These are phyloP conservation scores for Drosophila maculinotata DNA, from an alignment of 2,888 invertebrate species.

Conservation along the genomic window DNA sequence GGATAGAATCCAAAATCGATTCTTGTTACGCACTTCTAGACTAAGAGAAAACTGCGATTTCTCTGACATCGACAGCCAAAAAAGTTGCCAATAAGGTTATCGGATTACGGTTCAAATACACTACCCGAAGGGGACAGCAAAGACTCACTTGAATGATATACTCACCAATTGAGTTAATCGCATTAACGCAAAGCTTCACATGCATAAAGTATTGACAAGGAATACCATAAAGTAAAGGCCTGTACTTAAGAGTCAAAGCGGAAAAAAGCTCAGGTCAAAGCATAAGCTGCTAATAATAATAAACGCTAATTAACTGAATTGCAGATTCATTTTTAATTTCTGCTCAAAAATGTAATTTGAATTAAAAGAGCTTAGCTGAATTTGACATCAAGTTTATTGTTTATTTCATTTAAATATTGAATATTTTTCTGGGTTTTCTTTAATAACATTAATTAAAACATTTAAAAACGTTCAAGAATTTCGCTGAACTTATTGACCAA, in stretches of 20 bases:
- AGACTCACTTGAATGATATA: slow-evolving; percentile 4
- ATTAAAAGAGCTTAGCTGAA: slow-evolving; percentile 15
- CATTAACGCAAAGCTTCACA: slow-evolving; percentile 54
- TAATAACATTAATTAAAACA: slow-evolving; percentile 73
- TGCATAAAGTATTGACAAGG: slow-evolving; percentile 7
- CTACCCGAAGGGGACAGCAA: not conserved
- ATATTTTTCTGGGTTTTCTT: slow-evolving; percentile 47
- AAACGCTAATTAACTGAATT: not conserved
- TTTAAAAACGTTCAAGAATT: slow-evolving; percentile 65
- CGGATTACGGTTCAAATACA: slow-evolving; percentile 51
- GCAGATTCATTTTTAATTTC: not conserved
- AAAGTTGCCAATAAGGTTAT: slow-evolving; percentile 55
- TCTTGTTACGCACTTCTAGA: too few species aligned
- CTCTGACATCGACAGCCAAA: slow-evolving; percentile 43
- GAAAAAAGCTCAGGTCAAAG: not conserved
- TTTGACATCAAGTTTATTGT: slow-evolving; percentile 71
- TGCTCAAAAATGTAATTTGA: slow-evolving; percentile 1
- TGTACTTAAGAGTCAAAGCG: not conserved
- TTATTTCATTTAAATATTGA: slow-evolving; percentile 64
- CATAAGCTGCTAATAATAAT: slow-evolving; percentile 6
- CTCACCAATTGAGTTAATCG: slow-evolving; percentile 68
- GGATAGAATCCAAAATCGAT: too few species aligned
- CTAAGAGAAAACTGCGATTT: too few species aligned
- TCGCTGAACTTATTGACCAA: slow-evolving; percentile 44
- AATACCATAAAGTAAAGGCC: slow-evolving; percentile 1